Evolutionary conservation across 2,888 invertebrate genomes (phyloP).

Genomic region (Loripinus fragilis): DNA sequence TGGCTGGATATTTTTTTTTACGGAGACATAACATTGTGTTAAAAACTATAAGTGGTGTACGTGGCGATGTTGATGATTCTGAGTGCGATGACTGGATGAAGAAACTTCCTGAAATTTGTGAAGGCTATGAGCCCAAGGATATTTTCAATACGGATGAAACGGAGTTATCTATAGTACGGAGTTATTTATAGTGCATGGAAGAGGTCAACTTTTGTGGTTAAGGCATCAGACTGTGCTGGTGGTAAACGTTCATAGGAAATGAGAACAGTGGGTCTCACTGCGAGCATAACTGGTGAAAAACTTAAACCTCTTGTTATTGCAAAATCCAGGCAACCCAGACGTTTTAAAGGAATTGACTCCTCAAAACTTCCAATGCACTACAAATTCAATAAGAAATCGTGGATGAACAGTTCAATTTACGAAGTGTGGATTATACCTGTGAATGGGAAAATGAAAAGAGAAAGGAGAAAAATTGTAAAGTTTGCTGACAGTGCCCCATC

Average conservation of each 20-base stretch:
- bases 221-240: slow-evolving; percentile 30
- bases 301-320: slow-evolving; percentile 46
- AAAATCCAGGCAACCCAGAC: slow-evolving; percentile 24
- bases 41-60: slow-evolving; percentile 42
- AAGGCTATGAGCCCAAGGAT: slow-evolving; percentile 38
- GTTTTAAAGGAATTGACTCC: background rate
- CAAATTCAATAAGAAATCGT: background rate
- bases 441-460: background rate
- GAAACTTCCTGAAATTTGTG: slow-evolving; percentile 37
- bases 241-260: slow-evolving; percentile 30
- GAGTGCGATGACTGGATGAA: slow-evolving; percentile 36
- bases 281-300: slow-evolving; percentile 36
- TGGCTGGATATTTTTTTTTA: slow-evolving; percentile 37
- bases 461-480: background rate
- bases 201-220: slow-evolving; percentile 18
- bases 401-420: background rate
- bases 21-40: slow-evolving; percentile 37
- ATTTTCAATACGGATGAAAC: slow-evolving; percentile 46
- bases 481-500: slow-evolving; percentile 4
- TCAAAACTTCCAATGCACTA: background rate
- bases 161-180: slow-evolving; percentile 35
- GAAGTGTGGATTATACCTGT: background rate
- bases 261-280: slow-evolving; percentile 26
- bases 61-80: slow-evolving; percentile 33
- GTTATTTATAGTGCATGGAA: slow-evolving; percentile 27